Evolutionary conservation across 2,888 invertebrate genomes (phyloP), one percentile per base, ranked within the genome.

Genomic region (Anarsia innoxiella): DNA sequence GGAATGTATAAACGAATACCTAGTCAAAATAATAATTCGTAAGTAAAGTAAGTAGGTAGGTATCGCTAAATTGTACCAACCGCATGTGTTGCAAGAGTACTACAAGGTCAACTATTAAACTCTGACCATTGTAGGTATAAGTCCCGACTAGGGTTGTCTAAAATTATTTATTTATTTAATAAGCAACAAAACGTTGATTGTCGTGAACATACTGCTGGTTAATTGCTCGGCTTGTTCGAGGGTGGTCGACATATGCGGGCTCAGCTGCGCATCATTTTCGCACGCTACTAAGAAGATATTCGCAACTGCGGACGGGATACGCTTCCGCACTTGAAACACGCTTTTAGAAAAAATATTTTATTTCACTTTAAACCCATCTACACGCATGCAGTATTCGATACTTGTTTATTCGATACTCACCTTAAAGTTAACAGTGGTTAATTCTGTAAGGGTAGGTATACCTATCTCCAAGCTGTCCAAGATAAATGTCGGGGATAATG

Each of bases 161-260:
- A 34, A 30, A 2, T 15, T 3, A 9, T 3, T 4, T 4, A 9
- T 25, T 25, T 25, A 3, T 11, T 27, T 27, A n/a, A n/a, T n/a
- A n/a, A n/a, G 27, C 11, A 6, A 25, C 25, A 27, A 27, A 27
- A 16, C 23, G 19, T 40, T 42, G 36, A 33, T 35, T 28, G 31
- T 38, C 36, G 39, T 38, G 36, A 29, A 34, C 27, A 26, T 14
- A 39, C 34, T 37, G 45, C 35, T 40, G 42, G 16, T 15, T 32
- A 36, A 36, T 40, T 41, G 46, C 51, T 48, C 43, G 41, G 42
- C 51, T 53, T 63, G 62, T 62, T 68, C 56, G 59, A 64, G 80
- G 80, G 82, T 77, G 79, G 80, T 72, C 77, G 58, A 45, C 37
- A 31, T 47, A 82, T 82, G 82, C 82, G 82, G 82, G 82, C 68